Base-by-base conservation (phyloP, 2,113 vertebrate genomes). In the Malurus elegans region DNA sequence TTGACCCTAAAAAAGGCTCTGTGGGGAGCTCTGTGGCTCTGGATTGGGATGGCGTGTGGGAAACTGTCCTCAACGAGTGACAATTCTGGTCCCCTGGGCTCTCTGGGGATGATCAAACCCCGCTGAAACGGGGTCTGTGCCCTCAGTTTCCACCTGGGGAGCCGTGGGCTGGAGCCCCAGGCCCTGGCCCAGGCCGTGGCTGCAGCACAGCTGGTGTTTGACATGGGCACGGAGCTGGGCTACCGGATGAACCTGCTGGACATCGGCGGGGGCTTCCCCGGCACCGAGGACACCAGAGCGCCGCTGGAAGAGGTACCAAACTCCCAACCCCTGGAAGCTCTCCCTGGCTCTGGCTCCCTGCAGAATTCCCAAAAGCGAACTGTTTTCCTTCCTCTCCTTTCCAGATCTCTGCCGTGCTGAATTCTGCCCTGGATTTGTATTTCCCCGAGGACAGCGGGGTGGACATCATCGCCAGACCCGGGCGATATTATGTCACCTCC, bases 401-500 rank as follows among this genome's bases (percentile, higher is more conserved):
- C 2, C 96, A 98, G 98, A 56, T 97, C 0, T 86, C 97, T 79
- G 96, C 97, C 4, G 38, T 82, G 69, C 93, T 98, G 66, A 98
- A 92, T 91, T 97, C 98, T 26, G 97, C 98, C 80, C 71, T 98
- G 97, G 98, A 98, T 70, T 50, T 96, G 32, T 98, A 98, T 91
- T 98, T 98, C 97, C 98, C 98, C 0, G 97, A 97, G 13, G 97
- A 97, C 94, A 97, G 96, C 0, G 98, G 97, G 14, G 98, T 98
- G 86, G 95, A 98, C 36, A 61, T 98, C 12, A 4, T 98, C 1
- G 98, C 98, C 1, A 97, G 96, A 40, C 97, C 98, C 0, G 98
- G 98, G 6, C 97, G 98, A 16, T 98, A 97, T 70, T 98, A 98
- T 0, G 98, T 98, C 95, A 96, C 96, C 66, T 98, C 98, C 0